Evolutionary conservation across 2,113 vertebrate species (phyloP), one percentile per base, ranked within the genome.

Genomic region (Crotalus helleri): DNA sequence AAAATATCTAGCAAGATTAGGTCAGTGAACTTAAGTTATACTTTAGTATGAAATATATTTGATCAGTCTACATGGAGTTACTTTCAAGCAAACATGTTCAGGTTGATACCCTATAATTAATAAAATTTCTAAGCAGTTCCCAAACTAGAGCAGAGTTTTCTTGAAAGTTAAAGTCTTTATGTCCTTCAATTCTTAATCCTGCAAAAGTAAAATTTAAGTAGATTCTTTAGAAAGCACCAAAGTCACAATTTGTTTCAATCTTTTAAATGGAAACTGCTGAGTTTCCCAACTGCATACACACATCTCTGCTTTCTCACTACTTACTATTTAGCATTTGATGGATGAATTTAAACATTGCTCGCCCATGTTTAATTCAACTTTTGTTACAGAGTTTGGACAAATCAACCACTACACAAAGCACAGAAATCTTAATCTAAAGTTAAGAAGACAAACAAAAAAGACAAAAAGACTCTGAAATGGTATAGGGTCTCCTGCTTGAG

Each of bases 21-120:
- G 74, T 88, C 44, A 44, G 23, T 87, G 89, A 93, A 87, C 49
- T 29, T 90, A 64, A 93, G 55, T 33, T 33, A n/a, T 90, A 81
- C 17, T 46, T 87, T 87, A 87, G 11, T 5, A n/a, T 24, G 55
- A 64, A 90, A 5, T 44, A 61, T 85, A 86, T 64, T 23, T 9
- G 46, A 51, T 85, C 33, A 26, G 44, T 21, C 46, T 39, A 90
- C 58, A 6, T 23, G 7, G 39, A 85, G 29, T 53, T 90, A 17
- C 55, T 90, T 90, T 21, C 12, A 85, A 61, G 21, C 54, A 90
- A 51, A 1, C n/a, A 54, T 69, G 29, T 39, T 51, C 54, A 85
- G 19, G 19, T 51, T 33, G 23, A n/a, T 53, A 29, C 4, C 10
- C 53, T 33, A 19, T 92, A 24, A 29, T 17, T 8, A 51, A 51